phyloP scores from a whole-genome alignment of 2,797 vertebrate species.

The Pseudochirops corinnae region DNA sequence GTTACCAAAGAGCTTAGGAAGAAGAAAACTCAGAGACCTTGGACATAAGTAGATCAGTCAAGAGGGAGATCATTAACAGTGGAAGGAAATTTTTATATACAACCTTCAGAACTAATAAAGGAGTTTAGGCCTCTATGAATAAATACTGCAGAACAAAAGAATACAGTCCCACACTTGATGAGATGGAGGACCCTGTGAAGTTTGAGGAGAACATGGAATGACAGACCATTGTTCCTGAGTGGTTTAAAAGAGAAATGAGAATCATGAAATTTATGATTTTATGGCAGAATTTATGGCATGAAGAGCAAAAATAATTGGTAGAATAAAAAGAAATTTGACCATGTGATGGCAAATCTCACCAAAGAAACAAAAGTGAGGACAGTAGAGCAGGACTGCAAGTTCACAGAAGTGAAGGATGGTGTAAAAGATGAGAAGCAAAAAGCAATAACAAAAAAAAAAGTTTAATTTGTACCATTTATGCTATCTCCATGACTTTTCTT shows the following conservation, averaged over 20 bases:
- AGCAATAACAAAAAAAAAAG: too few relatives aligned
- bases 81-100: background rate
- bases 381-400: background rate
- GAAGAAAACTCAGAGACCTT: background rate
- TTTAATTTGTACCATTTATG: background rate
- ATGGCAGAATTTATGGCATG: background rate
- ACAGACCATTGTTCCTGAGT: background rate
- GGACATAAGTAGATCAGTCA: background rate
- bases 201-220: background rate
- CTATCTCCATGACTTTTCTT: background rate
- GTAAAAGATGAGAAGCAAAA: background rate
- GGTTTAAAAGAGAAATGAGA: background rate
- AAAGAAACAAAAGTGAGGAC: background rate
- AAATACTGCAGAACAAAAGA: background rate
- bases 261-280: background rate
- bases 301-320: background rate
- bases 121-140: background rate
- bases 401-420: background rate
- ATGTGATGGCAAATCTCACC: background rate
- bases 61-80: background rate
- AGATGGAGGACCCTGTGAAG: background rate
- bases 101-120: background rate
- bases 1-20: background rate
- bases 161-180: background rate
- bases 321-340: too few relatives aligned